phyloP scores from a whole-genome alignment of 2,888 invertebrate genomes.

The Tinea semifulvella region DNA sequence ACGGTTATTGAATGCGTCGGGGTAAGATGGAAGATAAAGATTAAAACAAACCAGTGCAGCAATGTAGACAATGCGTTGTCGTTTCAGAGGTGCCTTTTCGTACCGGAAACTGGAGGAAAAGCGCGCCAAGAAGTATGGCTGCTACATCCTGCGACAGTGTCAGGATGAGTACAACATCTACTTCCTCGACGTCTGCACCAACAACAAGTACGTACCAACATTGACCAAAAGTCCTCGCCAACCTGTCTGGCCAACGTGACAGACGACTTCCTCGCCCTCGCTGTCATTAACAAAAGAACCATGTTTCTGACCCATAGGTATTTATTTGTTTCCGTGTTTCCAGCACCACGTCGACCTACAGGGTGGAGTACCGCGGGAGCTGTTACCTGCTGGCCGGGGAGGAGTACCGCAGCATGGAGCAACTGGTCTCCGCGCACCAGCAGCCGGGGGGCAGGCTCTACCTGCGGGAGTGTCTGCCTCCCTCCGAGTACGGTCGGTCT shows the following conservation, averaged over 20 bases:
- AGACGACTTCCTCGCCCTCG: no score
- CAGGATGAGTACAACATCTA: constrained; percentile 81
- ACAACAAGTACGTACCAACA: constrained; percentile 71
- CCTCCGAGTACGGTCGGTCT: constrained; percentile 83
- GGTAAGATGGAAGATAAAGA: no score
- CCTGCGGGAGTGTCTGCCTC: constrained; percentile 80
- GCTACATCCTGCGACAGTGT: constrained; percentile 84
- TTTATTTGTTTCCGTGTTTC: constrained; percentile 23
- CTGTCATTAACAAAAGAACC: no score
- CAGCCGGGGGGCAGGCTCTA: constrained; percentile 68
- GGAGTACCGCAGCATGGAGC: constrained; percentile 70
- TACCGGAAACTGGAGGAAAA: constrained; percentile 85
- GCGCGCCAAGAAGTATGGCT: constrained; percentile 76
- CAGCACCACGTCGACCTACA: constrained; percentile 75
- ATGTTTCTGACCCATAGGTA: no score
- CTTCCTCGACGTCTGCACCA: constrained; percentile 83
- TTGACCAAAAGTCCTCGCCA: no score
- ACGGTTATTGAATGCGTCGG: no score
- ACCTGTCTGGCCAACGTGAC: no score
- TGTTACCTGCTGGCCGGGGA: constrained; percentile 64
- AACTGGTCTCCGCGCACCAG: constrained; percentile 70
- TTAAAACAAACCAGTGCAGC: no score
- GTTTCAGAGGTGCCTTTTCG: constrained; percentile 79
- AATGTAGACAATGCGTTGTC: no score
- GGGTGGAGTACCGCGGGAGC: constrained; percentile 63